Conservation (phyloP, 2,113 vertebrate species). For the Tyrannus savana region DNA sequence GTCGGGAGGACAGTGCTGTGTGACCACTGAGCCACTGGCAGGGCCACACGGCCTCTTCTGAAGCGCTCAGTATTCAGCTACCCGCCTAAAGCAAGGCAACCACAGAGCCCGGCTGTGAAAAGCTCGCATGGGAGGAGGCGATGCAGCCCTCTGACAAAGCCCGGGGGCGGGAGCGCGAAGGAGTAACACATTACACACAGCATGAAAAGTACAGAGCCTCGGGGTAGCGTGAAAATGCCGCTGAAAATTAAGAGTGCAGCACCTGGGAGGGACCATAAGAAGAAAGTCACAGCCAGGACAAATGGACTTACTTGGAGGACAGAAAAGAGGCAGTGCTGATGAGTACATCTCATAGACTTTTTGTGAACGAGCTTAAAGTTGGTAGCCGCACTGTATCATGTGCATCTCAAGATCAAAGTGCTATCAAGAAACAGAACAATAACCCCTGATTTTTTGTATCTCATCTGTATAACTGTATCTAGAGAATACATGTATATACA, state of each 20-base stretch:
- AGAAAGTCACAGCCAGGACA: neutral
- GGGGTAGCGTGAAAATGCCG: neutral
- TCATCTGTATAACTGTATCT: neutral
- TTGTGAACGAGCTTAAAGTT: neutral
- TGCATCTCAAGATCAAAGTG: neutral
- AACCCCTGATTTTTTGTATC: accelerated
- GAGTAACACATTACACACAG: neutral
- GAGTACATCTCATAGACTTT: neutral
- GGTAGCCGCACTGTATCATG: neutral
- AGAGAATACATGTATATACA: neutral
- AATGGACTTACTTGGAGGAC: neutral
- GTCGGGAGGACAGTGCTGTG: accelerated
- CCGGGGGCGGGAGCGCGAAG: accelerated
- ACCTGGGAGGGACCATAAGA: neutral
- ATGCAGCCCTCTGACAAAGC: neutral
- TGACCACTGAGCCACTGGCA: neutral
- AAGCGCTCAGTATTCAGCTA: neutral
- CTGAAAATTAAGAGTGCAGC: neutral
- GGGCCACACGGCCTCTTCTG: neutral
- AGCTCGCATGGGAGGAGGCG: neutral
- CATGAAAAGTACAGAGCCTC: neutral
- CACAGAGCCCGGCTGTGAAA: neutral
- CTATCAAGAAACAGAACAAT: neutral
- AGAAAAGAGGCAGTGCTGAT: neutral
- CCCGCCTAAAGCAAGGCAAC: neutral